Conservation (phyloP, 2,797 vertebrate species). For the Tragelaphus eurycerus region DNA sequence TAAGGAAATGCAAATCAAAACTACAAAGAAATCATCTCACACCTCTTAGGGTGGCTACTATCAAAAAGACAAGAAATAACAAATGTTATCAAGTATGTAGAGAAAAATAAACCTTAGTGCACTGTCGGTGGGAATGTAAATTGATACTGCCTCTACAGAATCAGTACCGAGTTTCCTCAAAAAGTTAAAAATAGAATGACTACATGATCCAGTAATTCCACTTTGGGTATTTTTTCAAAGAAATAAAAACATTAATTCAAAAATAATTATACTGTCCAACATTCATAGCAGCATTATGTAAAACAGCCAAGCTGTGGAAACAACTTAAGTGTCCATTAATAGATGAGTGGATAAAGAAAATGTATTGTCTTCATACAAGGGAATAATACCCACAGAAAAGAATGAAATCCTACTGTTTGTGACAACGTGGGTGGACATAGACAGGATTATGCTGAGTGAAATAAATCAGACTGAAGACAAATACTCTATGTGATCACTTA, state of each 20-base stretch:
- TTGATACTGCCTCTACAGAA: background rate
- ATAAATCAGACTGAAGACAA: background rate
- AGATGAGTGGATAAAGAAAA: background rate
- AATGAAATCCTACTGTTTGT: background rate
- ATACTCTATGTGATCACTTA: background rate
- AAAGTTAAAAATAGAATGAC: background rate
- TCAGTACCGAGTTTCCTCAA: background rate
- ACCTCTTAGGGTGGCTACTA: background rate
- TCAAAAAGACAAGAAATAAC: background rate
- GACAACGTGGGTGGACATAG: background rate
- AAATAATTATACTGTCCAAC: background rate
- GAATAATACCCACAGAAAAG: background rate
- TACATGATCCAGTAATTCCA: background rate
- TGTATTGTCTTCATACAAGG: background rate
- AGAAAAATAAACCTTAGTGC: background rate
- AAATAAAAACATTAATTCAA: background rate
- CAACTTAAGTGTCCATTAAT: background rate
- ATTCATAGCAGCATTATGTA: background rate
- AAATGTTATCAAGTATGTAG: background rate
- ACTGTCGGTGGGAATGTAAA: background rate
- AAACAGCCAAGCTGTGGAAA: background rate
- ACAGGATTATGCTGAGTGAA: background rate
- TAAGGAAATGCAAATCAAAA: background rate
- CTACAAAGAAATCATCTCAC: background rate
- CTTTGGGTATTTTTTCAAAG: background rate